Evolutionary conservation across 2,797 vertebrate species (phyloP).

Genomic region (Alcedo atthis): DNA sequence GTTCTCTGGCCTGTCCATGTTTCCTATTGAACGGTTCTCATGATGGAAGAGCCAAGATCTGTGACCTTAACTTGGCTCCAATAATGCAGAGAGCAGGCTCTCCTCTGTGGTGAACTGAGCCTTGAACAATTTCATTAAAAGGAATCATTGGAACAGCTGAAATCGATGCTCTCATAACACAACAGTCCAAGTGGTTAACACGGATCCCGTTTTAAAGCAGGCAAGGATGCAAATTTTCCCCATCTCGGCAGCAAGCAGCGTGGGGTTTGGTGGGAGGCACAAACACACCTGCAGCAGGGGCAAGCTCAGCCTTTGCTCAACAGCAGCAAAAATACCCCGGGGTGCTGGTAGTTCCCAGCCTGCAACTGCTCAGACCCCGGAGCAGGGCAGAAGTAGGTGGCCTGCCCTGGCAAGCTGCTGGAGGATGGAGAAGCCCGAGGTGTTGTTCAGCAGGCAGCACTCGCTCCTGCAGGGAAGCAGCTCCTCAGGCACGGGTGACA

Average conservation of each 20-base stretch:
- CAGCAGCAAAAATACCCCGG: neutral
- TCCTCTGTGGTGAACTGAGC: slow-evolving; percentile 47
- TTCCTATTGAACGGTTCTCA: slow-evolving; percentile 40
- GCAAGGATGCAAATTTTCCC: slow-evolving; percentile 12
- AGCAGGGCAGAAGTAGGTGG: neutral
- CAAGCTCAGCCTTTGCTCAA: slow-evolving; percentile 20
- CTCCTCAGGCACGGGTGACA: slow-evolving; percentile 68
- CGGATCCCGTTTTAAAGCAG: slow-evolving; percentile 26
- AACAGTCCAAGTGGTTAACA: slow-evolving; percentile 33
- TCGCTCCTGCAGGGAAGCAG: slow-evolving; percentile 68
- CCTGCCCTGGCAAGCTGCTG: slow-evolving; percentile 24
- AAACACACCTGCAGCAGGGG: slow-evolving; percentile 15
- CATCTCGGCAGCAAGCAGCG: neutral
- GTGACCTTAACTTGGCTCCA: slow-evolving; percentile 30
- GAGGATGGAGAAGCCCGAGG: neutral
- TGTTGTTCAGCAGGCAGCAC: slow-evolving; percentile 14
- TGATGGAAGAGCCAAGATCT: slow-evolving; percentile 17
- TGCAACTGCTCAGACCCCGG: neutral
- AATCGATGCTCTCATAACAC: slow-evolving; percentile 59
- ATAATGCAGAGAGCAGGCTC: slow-evolving; percentile 13
- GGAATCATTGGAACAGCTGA: slow-evolving; percentile 43
- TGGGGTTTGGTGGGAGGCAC: neutral
- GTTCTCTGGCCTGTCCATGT: neutral
- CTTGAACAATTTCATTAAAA: slow-evolving; percentile 63
- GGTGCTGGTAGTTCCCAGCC: neutral